Conservation (phyloP, 1,140 invertebrate genomes). For the Thrips palmi region DNA sequence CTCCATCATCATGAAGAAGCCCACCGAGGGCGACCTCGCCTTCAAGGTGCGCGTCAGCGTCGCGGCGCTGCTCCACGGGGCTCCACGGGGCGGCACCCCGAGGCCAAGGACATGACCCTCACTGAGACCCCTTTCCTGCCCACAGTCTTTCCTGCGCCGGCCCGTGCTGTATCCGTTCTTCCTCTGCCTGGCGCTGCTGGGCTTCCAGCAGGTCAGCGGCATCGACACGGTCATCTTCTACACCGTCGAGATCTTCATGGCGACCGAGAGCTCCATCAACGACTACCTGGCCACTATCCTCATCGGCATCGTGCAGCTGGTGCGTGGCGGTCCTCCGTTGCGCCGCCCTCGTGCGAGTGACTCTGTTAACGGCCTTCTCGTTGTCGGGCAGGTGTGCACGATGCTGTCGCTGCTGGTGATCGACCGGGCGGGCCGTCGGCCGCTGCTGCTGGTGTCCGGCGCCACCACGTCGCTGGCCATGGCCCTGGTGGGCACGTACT, state of each 20-base stretch:
- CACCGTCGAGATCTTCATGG: slow-evolving; percentile 41
- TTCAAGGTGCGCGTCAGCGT: no score
- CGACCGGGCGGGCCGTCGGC: slow-evolving; percentile 30
- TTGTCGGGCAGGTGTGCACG: slow-evolving; percentile 28
- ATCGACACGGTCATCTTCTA: slow-evolving; percentile 53
- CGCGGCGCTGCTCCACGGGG: no score
- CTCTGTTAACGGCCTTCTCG: slow-evolving; percentile 16
- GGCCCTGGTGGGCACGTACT: slow-evolving; percentile 30
- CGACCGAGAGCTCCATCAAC: slow-evolving; percentile 32
- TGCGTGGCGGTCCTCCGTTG: slow-evolving; percentile 28
- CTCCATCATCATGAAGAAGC: no score
- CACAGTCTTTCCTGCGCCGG: slow-evolving; percentile 6
- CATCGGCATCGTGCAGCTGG: slow-evolving; percentile 32
- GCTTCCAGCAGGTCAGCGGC: slow-evolving; percentile 43
- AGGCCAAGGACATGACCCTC: no score
- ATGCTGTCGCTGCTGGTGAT: slow-evolving; percentile 30
- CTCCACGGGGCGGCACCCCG: no score
- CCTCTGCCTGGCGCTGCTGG: slow-evolving; percentile 28
- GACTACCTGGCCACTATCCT: slow-evolving; percentile 39
- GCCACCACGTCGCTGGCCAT: slow-evolving; percentile 30
- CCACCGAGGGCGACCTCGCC: no score
- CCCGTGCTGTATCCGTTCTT: slow-evolving; percentile 21
- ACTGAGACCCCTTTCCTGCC: no score
- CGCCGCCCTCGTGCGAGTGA: slow-evolving; percentile 22
- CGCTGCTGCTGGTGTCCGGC: slow-evolving; percentile 25